phyloP scores from a whole-genome alignment of 2,797 vertebrate species.

The Strix occidentalis region DNA sequence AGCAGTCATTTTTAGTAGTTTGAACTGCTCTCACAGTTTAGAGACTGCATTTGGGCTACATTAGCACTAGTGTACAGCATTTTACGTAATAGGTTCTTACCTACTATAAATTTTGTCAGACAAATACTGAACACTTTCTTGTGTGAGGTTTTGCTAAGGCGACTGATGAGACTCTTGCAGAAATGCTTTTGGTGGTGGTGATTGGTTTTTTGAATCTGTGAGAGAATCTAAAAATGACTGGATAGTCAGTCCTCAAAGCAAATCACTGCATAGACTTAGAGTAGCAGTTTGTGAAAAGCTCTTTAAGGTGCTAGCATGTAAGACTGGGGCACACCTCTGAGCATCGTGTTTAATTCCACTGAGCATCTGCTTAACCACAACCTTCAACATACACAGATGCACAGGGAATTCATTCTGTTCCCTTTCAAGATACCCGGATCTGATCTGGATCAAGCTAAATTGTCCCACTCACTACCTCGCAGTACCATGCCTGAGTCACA shows the following conservation, averaged over 20 bases:
- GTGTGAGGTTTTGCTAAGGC: background rate
- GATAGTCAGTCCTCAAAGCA: background rate
- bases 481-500: background rate
- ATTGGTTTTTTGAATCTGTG: background rate
- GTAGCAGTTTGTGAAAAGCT: background rate
- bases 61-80: background rate
- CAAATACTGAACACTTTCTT: background rate
- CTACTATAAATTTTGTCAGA: background rate
- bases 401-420: background rate
- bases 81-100: background rate
- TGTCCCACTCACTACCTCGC: accelerated
- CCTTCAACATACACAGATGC: background rate
- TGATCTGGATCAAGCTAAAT: background rate
- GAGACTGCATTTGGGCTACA: background rate
- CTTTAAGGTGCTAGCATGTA: background rate
- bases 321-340: background rate
- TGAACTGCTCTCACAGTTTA: background rate
- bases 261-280: background rate
- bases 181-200: background rate
- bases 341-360: background rate
- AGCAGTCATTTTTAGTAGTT: background rate
- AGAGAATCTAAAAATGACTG: background rate
- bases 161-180: background rate
- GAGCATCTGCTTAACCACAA: background rate
- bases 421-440: background rate